phyloP scores from a whole-genome alignment of 2,888 invertebrate species.

The Aromia moschata region DNA sequence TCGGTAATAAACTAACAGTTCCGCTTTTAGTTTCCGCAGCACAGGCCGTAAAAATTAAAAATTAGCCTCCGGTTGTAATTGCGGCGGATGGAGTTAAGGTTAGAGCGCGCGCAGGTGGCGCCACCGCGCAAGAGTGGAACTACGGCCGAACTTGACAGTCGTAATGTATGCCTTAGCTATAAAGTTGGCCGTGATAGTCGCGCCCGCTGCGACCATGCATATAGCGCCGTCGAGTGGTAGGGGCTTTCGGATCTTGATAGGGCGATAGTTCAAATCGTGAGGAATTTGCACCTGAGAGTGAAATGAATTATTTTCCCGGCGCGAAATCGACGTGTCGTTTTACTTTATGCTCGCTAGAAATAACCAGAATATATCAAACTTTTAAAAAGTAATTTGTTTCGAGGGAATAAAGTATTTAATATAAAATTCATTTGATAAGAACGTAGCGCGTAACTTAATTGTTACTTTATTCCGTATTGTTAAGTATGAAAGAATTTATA shows the following conservation, averaged over 20 bases:
- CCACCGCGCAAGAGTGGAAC: slow-evolving; percentile 22
- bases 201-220: slow-evolving; percentile 2
- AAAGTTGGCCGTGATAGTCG: slow-evolving; percentile 14
- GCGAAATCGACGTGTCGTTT: not conserved
- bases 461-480: no score
- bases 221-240: not conserved
- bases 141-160: slow-evolving; percentile 16
- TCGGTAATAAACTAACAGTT: slow-evolving; percentile 20
- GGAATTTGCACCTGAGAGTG: not conserved
- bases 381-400: no score
- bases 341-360: no score
- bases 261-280: slow-evolving; percentile 1
- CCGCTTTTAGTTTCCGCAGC: slow-evolving; percentile 18
- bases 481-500: no score
- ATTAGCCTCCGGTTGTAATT: slow-evolving; percentile 21
- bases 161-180: slow-evolving; percentile 19
- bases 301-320: not conserved
- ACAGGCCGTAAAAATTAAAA: slow-evolving; percentile 21
- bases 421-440: no score
- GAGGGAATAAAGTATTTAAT: no score
- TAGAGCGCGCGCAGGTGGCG: slow-evolving; percentile 20
- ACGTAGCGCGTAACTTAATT: no score
- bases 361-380: no score
- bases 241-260: not conserved
- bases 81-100: slow-evolving; percentile 15